Base-by-base conservation (phyloP, 2,113 vertebrate genomes). In the Tyto alba region DNA sequence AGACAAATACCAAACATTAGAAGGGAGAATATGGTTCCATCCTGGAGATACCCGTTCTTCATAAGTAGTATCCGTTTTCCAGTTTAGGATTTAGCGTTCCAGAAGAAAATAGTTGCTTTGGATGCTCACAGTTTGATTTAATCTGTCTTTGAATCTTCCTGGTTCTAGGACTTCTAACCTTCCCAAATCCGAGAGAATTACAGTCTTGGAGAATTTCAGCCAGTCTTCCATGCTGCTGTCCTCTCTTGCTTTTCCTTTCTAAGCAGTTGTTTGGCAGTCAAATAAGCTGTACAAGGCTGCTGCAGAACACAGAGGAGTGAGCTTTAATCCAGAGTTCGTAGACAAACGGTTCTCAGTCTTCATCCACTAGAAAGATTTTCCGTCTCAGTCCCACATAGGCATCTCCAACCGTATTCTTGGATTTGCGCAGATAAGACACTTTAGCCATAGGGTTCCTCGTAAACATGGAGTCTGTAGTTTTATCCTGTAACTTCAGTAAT, bases 1-100 rank as follows among this genome's bases (percentile, higher is more conserved):
- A 98, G 90, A 98, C 95, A 98, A 97, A 98, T 96, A 98, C 95
- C 97, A 96, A 95, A 97, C 92, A 97, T 97, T 85, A 97, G 96
- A 71, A 97, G 92, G 95, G 76, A 96, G 92, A 96, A 93, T 86
- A 93, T 5, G 95, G n/a, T 96, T 98, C 97, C 97, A 74, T 97
- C 92, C 97, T 94, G 96, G 88, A 93, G 96, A 97, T 93, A 93
- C 85, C 95, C 96, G 26, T 85, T 98, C 97, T 97, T 98, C 97
- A 66, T 25, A 60, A 74, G 79, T 78, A 81, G 91, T 63, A 97
- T 96, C 96, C 97, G 66, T 89, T 95, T 97, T 97, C 76, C 91
- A 96, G 45, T 79, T 88, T 81, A 84, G 87, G 66, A 90, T 86
- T 97, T 94, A 95, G 92, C 1, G 9, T 93, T 91, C 88, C 87